Percentiles rank a stretch among this genome's conserved stretches.
Evolutionary conservation across 64 coral and sea anemone genomes (phyloP).

Genomic region (Cladopsammia gracilis): DNA sequence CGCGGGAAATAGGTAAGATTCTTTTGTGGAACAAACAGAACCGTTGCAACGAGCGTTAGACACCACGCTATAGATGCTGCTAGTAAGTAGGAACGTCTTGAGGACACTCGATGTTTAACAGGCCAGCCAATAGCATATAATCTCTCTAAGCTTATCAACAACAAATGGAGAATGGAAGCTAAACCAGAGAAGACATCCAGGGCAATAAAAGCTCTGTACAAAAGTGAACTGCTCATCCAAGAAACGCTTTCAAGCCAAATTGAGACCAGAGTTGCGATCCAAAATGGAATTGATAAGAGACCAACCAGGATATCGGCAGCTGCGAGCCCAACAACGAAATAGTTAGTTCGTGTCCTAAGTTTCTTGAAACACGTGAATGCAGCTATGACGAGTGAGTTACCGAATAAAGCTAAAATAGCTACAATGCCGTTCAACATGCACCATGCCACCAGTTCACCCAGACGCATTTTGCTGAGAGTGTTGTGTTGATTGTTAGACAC

Average conservation of each 20-base stretch:
- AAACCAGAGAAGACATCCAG: slow-evolving; percentile 78
- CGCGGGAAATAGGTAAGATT: slow-evolving; percentile 17
- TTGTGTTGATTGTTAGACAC: not conserved
- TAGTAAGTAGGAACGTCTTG: slow-evolving; percentile 52
- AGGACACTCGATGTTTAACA: slow-evolving; percentile 63
- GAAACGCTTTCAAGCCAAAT: slow-evolving; percentile 51
- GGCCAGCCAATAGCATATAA: slow-evolving; percentile 82
- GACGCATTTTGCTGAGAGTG: slow-evolving; percentile 27
- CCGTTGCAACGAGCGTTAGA: slow-evolving; percentile 26
- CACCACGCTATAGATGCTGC: slow-evolving; percentile 43
- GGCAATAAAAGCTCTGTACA: slow-evolving; percentile 55
- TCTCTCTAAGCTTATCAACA: slow-evolving; percentile 82
- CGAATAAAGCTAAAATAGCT: slow-evolving; percentile 40
- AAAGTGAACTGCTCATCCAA: slow-evolving; percentile 37
- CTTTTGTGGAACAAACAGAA: slow-evolving; percentile 46
- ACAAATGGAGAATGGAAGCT: slow-evolving; percentile 73
- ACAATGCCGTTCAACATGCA: slow-evolving; percentile 62
- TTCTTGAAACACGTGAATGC: slow-evolving; percentile 69
- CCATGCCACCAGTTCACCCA: slow-evolving; percentile 52
- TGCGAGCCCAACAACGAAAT: slow-evolving; percentile 75
- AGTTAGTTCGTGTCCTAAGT: slow-evolving; percentile 77
- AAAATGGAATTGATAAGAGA: slow-evolving; percentile 76
- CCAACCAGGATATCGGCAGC: slow-evolving; percentile 79
- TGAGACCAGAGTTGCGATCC: slow-evolving; percentile 55
- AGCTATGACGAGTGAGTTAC: slow-evolving; percentile 70